Evolutionary conservation across 2,797 vertebrate species (phyloP), one percentile per base, ranked within the genome.

Genomic region (Myripristis jacobus): DNA sequence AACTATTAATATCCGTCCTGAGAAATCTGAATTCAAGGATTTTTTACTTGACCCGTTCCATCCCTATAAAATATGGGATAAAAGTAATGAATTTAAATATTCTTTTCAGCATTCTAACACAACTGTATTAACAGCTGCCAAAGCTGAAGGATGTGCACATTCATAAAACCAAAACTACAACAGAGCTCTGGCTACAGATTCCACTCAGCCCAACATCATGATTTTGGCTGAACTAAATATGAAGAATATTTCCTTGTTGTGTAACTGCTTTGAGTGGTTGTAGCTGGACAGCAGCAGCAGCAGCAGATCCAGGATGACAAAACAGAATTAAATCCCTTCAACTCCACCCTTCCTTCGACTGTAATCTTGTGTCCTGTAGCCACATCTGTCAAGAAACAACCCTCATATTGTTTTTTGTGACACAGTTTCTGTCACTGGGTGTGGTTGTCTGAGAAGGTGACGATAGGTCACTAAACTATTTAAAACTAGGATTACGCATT

Each of bases 321-420:
- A 71, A 66, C 38, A 55, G 41, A 60, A 24, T 34, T 13, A 57
- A 38, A 43, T 48, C 55, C 53, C 48, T 18, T 47, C 43, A 15
- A 54, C 70, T 76, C 66, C 66, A 77, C 66, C 82, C 52, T 57
- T 41, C 59, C 63, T 62, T 69, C 21, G 22, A 67, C 44, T 46
- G 48, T 55, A 65, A 68, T 58, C 60, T n/a, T 64, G 15, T 4
- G 13, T 41, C 38, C 38, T 13, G 13, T 41, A 1, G 60, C 9
- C 66, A 59, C 11, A 41, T 12, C 31, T 53, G 70, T 74, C 75
- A 77, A 27, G 12, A n/a, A 38, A 38, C 11, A 25, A 8, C 8
- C 36, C 34, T 22, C 18, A 41, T 18, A 43, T 41, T 59, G 51
- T 31, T 58, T 56, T 2, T 22, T 71, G n/a, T 52, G 65, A 69